These are phyloP conservation scores for Rhorus exstirpatorius DNA, from an alignment of 2,888 invertebrate species.

Conservation along the genomic window DNA sequence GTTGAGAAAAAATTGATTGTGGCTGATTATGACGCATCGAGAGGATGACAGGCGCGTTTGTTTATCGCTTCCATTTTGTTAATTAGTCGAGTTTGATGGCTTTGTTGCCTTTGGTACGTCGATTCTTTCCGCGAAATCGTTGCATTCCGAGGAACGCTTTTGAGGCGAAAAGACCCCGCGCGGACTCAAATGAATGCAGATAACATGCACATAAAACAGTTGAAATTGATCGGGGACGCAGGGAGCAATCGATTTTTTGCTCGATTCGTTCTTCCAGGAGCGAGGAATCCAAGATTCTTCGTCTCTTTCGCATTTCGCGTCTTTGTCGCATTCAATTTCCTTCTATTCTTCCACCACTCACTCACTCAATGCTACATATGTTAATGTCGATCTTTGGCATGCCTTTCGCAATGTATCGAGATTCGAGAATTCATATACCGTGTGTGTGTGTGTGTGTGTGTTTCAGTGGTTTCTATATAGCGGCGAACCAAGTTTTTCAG, in stretches of 20 bases:
- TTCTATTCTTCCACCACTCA: not conserved
- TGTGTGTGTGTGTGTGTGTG: conserved; percentile 14
- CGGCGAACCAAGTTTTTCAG: conserved; percentile 77
- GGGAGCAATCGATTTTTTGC: conserved; percentile 45
- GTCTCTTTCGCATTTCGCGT: conserved; percentile 1
- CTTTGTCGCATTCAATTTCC: not conserved
- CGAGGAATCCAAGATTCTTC: conserved; percentile 50
- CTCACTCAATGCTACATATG: conserved; percentile 64
- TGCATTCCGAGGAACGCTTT: conserved; percentile 43
- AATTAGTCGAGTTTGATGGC: conserved; percentile 37
- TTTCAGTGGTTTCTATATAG: not conserved
- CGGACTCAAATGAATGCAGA: not conserved
- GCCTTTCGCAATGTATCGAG: conserved; percentile 74
- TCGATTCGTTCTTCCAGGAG: conserved; percentile 56
- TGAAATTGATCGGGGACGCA: conserved; percentile 1
- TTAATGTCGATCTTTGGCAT: conserved; percentile 82
- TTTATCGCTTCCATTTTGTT: conserved; percentile 20
- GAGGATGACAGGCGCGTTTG: conserved; percentile 2
- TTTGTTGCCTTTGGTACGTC: conserved; percentile 1
- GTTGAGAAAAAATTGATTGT: conserved; percentile 1
- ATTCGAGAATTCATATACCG: conserved; percentile 71
- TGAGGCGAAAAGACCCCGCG: conserved; percentile 24
- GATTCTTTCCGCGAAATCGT: conserved; percentile 54
- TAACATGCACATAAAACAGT: conserved; percentile 9
- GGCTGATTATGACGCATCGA: conserved; percentile 45